Conservation (phyloP, 2,888 invertebrate genomes). For the Diplazon laetatorius region DNA sequence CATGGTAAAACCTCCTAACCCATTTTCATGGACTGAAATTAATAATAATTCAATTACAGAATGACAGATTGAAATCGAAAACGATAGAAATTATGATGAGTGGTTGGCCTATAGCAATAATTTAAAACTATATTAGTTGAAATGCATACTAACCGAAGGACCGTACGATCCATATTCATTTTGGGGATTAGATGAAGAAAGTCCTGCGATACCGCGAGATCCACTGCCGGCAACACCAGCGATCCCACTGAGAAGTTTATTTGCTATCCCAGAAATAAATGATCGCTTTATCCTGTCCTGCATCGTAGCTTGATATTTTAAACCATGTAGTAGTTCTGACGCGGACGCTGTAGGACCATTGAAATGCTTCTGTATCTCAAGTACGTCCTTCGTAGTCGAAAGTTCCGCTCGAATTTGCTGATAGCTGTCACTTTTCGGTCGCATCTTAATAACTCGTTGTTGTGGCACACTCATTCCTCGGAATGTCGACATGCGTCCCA, state of each 20-base stretch:
- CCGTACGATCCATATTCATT: slow-evolving; percentile 64
- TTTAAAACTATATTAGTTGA: not conserved
- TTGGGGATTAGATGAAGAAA: slow-evolving; percentile 67
- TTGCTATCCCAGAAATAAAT: slow-evolving; percentile 77
- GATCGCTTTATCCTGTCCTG: slow-evolving; percentile 75
- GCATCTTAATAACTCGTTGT: slow-evolving; percentile 32
- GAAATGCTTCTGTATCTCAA: slow-evolving; percentile 66
- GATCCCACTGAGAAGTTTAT: slow-evolving; percentile 76
- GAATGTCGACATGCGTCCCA: slow-evolving; percentile 76
- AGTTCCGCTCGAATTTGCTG: slow-evolving; percentile 48
- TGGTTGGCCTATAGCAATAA: no score
- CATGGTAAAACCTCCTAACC: no score
- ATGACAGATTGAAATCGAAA: no score
- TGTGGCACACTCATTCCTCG: slow-evolving; percentile 62
- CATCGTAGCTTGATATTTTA: slow-evolving; percentile 71
- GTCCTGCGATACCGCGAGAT: slow-evolving; percentile 74
- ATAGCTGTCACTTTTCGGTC: slow-evolving; percentile 30
- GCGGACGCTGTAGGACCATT: slow-evolving; percentile 66
- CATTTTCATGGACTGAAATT: no score
- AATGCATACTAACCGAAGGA: slow-evolving; percentile 62
- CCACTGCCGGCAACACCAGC: slow-evolving; percentile 72
- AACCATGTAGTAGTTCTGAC: slow-evolving; percentile 70
- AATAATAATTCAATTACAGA: no score
- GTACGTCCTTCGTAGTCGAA: slow-evolving; percentile 60
- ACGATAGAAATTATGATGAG: no score